phyloP scores from a whole-genome alignment of 2,888 invertebrate genomes.

The Polyommatus iphigenia region DNA sequence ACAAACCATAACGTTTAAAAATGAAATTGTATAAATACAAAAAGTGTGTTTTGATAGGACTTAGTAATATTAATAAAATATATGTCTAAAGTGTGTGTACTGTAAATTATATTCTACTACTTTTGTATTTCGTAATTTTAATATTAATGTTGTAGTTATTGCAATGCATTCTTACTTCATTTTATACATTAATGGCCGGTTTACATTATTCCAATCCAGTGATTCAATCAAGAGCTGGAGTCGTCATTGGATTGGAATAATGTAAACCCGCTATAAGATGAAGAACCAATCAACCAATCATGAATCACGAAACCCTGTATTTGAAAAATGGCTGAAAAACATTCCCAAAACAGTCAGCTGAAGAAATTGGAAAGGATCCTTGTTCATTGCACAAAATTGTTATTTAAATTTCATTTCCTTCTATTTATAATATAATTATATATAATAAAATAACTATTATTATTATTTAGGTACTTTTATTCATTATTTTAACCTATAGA shows the following conservation, averaged over 20 bases:
- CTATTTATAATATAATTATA: no score
- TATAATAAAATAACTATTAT: no score
- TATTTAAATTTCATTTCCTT: no score
- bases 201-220: no score
- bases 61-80: neutral
- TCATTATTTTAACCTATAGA: no score
- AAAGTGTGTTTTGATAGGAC: neutral
- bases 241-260: no score
- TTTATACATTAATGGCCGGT: neutral
- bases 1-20: neutral
- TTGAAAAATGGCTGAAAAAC: neutral
- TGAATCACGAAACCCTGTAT: neutral
- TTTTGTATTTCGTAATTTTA: constrained; percentile 14
- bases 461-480: no score
- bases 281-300: neutral
- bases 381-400: no score
- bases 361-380: no score
- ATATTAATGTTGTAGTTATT: neutral
- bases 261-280: no score
- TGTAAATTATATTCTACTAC: constrained; percentile 21
- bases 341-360: no score
- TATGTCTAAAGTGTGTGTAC: constrained; percentile 1
- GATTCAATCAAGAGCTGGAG: no score
- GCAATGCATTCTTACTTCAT: neutral
- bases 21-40: neutral